These are phyloP conservation scores for Galaxias olidus DNA, from an alignment of 2,797 vertebrate genomes.

Conservation along the genomic window DNA sequence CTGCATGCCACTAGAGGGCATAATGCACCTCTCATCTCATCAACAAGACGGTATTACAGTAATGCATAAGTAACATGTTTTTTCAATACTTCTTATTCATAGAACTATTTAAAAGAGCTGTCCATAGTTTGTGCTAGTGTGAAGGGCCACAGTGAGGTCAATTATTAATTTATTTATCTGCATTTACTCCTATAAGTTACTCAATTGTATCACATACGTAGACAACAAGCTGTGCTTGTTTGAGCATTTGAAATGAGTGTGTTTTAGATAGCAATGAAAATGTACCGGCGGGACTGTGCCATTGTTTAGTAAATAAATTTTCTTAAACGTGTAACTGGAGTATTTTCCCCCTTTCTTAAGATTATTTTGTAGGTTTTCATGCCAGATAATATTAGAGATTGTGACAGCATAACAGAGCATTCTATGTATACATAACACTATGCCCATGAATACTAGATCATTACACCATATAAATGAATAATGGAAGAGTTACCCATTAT, in stretches of 20 bases:
- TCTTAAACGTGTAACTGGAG: not conserved
- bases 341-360: not conserved
- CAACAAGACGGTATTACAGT: no score
- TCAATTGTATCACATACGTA: not conserved
- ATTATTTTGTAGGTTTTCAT: not conserved
- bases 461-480: not conserved
- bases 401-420: no score
- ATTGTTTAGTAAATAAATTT: constrained; percentile 59
- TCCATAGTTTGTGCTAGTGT: constrained; percentile 36
- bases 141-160: constrained; percentile 33
- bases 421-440: not conserved
- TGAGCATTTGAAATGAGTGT: constrained; percentile 24
- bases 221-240: constrained; percentile 63
- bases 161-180: constrained; percentile 35
- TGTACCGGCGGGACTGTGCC: constrained; percentile 53
- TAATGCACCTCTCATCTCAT: constrained; percentile 15
- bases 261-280: constrained; percentile 51
- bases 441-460: constrained; percentile 10
- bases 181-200: not conserved
- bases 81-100: constrained; percentile 30
- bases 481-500: constrained; percentile 5
- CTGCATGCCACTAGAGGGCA: constrained; percentile 56
- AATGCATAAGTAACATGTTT: not conserved
- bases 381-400: no score
- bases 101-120: constrained; percentile 26